Base-by-base conservation (phyloP, 2,113 vertebrate genomes). In the Neotoma lepida region DNA sequence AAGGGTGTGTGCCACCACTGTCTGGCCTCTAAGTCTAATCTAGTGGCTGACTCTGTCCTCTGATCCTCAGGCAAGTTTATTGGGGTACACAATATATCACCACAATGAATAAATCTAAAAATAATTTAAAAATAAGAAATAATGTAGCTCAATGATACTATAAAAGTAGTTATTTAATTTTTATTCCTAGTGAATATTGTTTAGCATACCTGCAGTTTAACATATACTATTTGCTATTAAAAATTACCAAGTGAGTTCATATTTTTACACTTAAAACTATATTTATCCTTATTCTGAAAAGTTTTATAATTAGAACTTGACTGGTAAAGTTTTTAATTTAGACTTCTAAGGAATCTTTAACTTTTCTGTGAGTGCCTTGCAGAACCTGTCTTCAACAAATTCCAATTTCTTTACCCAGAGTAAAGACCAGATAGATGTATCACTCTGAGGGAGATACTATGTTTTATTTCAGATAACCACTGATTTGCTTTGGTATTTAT, bases 391-490 rank as follows among this genome's bases (percentile, higher is more conserved):
- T 80, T 68, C 77, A 91, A 54, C 28, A 74, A 56, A 87, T 30
- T 82, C n/a, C 39, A 20, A 8, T 93, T 46, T 93, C 39, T 86
- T 87, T 89, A 61, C 41, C 18, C 56, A 82, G 0, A 33, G 81
- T 86, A 58, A 28, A 78, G 86, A 86, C 10, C 33, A 51, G 17
- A 78, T 73, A 51, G 17, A 78, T 73, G n/a, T 85, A 33, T 78
- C n/a, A 18, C 64, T 68, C 90, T 86, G 49, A 33, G 70, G 73
- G 91, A 82, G 44, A 51, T 54, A 6, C 78, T 44, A 5, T 87
- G 10, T 92, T 90, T 97, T 92, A 92, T 81, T 92, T 96, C 54
- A 89, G 63, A 41, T 88, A 74, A 44, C 90, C n/a, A 84, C 0
- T 84, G 86, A 24, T 87, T 90, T 92, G 63, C 64, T 94, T 92